Base-by-base conservation (phyloP, 1,140 invertebrate genomes). In the Diabrotica virgifera region DNA sequence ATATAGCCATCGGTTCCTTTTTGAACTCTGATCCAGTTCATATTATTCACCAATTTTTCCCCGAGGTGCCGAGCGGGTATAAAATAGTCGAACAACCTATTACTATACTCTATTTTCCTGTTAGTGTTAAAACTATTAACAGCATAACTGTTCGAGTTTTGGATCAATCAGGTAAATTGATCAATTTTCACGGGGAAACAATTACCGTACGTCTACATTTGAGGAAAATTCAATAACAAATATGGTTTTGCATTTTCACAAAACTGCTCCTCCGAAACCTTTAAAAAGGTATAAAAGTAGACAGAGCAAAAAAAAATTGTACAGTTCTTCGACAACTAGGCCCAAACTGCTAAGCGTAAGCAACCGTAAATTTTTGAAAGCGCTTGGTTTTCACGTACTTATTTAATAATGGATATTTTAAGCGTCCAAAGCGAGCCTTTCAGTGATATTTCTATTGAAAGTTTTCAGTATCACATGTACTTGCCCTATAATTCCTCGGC, bases 281-380 rank as follows among this genome's bases (percentile, higher is more conserved):
- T 6, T 6, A 53, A 53, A 53, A 53, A n/a, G 6, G 8, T 53
- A 53, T 53, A 53, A 53, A 53, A 53, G 52, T 10, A 53, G 52
- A 12, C 13, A n/a, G 6, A 10, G 12, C 3, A 6, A 53, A n/a
- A n/a, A n/a, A n/a, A n/a, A n/a, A n/a, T 50, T 11, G 6, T 50
- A 7, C 11, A 50, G 40, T 7, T 50, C 6, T 50, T 7, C 11
- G 40, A 50, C 6, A 50, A 11, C 40, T 7, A 50, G 6, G 6
- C 6, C 40, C 40, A 50, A 11, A 50, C 11, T 50, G 11, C 40
- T 50, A 50, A 50, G 6, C 6, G 6, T 11, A 50, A 11, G 6
- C 11, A 11, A 50, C 11, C 6, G 11, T 7, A 6, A 50, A 11
- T 50, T 50, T 11, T 50, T 50, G 40, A 50, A 50, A 50, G n/a